phyloP scores from a whole-genome alignment of 2,797 vertebrate species.

The Gallirallus australis region DNA sequence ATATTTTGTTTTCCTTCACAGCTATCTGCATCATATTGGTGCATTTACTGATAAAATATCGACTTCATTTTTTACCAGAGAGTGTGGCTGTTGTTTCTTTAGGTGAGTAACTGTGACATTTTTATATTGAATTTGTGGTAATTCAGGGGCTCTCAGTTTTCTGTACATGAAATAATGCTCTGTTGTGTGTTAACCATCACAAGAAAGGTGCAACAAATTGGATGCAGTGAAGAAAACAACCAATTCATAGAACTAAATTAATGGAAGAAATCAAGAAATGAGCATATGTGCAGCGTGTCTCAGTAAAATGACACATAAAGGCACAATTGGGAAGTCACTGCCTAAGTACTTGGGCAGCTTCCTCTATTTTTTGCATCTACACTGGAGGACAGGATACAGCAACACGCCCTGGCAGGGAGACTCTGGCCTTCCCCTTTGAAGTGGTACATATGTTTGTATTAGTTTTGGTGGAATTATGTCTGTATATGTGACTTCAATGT shows the following conservation, averaged over 20 bases:
- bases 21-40: constrained; percentile 99
- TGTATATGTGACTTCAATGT: neutral
- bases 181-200: neutral
- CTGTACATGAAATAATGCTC: neutral
- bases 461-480: neutral
- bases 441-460: neutral
- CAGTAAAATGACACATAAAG: neutral
- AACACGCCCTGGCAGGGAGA: neutral
- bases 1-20: constrained; percentile 58
- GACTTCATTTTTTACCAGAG: constrained; percentile 96
- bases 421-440: neutral
- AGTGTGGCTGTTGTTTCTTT: constrained; percentile 98
- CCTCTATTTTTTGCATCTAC: neutral
- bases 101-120: constrained; percentile 82
- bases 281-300: neutral
- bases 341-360: neutral
- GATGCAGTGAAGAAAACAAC: neutral
- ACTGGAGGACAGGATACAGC: neutral
- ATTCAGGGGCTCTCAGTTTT: neutral
- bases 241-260: neutral
- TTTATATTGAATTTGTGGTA: neutral
- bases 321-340: neutral
- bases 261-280: neutral
- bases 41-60: constrained; percentile 96
- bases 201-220: neutral